These are phyloP conservation scores for Zophobas atratus DNA, from an alignment of 1,140 invertebrate species.

Conservation along the genomic window DNA sequence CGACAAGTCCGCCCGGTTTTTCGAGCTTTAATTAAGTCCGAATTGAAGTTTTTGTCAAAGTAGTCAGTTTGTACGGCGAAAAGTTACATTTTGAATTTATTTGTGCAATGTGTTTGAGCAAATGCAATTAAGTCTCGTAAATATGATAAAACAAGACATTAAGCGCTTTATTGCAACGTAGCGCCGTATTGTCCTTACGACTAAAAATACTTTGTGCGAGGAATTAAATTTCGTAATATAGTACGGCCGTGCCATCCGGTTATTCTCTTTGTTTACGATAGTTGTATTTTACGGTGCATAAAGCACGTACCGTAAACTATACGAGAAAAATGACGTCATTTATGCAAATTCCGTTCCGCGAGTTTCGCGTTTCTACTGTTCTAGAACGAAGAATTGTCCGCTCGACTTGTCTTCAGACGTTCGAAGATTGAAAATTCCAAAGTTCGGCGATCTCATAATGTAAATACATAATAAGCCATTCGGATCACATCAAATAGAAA, in stretches of 20 bases:
- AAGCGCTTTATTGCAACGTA: constrained; percentile 3
- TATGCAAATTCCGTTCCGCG: constrained; percentile 26
- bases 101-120: constrained; percentile 1
- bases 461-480: background rate
- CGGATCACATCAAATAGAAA: background rate
- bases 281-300: constrained; percentile 1
- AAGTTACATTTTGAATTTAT: background rate
- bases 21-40: no score
- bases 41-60: no score
- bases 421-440: constrained; percentile 24
- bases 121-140: constrained; percentile 13
- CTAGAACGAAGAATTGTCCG: background rate
- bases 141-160: constrained; percentile 5
- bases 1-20: no score
- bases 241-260: background rate
- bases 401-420: background rate
- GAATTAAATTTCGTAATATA: constrained; percentile 39
- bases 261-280: constrained; percentile 12
- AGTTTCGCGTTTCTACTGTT: background rate
- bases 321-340: constrained; percentile 23
- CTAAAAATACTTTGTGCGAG: constrained; percentile 1
- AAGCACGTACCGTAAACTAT: constrained; percentile 4
- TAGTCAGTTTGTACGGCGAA: no score
- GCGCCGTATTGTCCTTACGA: background rate
- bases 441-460: background rate